These are phyloP conservation scores for Nyctibius grandis DNA, from an alignment of 2,797 vertebrate genomes.

Conservation along the genomic window DNA sequence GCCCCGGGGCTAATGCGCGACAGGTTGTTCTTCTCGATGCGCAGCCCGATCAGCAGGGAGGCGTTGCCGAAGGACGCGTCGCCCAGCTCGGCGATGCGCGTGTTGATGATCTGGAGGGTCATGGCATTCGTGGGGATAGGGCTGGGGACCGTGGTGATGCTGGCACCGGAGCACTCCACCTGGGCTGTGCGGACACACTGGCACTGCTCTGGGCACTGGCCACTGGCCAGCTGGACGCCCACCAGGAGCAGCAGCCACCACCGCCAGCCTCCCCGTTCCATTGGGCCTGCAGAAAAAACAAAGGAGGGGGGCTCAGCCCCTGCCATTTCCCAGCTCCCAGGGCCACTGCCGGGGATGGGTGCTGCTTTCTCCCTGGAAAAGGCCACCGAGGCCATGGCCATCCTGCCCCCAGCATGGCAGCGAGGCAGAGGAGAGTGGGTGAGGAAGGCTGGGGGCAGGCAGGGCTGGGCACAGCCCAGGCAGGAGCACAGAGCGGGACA, in stretches of 20 bases:
- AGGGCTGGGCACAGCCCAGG: background rate
- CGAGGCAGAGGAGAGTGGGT: fast-evolving
- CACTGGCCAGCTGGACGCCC: slow-evolving; percentile 34
- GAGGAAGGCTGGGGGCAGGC: background rate
- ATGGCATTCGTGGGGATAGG: slow-evolving; percentile 71
- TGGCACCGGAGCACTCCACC: slow-evolving; percentile 70
- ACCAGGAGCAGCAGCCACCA: slow-evolving; percentile 56
- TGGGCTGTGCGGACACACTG: slow-evolving; percentile 67
- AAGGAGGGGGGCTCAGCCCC: background rate
- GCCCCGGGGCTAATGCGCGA: slow-evolving; percentile 75
- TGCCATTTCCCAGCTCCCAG: background rate
- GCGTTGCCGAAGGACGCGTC: slow-evolving; percentile 67
- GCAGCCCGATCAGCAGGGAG: slow-evolving; percentile 72
- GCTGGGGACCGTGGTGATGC: slow-evolving; percentile 60
- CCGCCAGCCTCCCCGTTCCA: slow-evolving; percentile 47
- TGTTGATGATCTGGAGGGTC: slow-evolving; percentile 78
- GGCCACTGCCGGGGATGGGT: background rate
- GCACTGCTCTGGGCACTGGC: slow-evolving; percentile 74
- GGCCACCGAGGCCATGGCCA: fast-evolving
- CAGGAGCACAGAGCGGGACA: background rate
- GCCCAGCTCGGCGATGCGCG: slow-evolving; percentile 58
- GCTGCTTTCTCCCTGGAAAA: background rate
- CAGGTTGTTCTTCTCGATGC: slow-evolving; percentile 77
- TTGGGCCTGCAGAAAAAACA: slow-evolving; percentile 54
- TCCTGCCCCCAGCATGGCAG: background rate